A percentile compares a stretch with the other conserved stretches of the same genome.
Evolutionary conservation across 2,113 vertebrate species (phyloP).

Genomic region (Alethe castanea): DNA sequence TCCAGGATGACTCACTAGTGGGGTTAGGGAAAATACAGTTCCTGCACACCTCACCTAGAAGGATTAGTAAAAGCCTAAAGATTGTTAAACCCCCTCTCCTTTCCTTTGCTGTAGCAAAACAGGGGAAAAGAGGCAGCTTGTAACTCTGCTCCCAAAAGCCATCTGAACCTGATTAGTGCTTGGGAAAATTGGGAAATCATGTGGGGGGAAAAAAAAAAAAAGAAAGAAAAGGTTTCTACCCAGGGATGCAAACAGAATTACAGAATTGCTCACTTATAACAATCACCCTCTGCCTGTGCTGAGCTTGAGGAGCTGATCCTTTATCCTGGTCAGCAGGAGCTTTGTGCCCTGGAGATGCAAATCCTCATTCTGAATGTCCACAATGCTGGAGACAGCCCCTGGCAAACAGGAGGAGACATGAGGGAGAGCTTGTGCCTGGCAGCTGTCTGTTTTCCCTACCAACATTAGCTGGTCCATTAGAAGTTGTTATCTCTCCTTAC

Average conservation of each 20-base stretch:
- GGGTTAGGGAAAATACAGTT: background rate
- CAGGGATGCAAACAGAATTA: background rate
- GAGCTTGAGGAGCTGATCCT: background rate
- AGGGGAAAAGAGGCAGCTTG: background rate
- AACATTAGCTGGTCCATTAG: background rate
- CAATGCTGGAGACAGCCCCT: rapidly evolving
- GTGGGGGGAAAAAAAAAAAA: background rate
- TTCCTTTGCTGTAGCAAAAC: background rate
- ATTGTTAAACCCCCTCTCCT: background rate
- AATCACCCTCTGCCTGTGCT: background rate
- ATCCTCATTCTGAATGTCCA: background rate
- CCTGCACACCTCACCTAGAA: background rate
- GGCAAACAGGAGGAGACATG: background rate
- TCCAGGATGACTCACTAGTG: background rate
- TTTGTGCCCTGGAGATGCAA: background rate
- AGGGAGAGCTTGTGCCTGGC: background rate
- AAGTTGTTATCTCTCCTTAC: background rate
- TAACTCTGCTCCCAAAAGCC: background rate
- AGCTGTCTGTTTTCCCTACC: background rate
- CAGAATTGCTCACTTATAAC: background rate
- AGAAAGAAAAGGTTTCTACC: background rate
- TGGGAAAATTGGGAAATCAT: background rate
- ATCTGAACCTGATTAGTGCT: background rate
- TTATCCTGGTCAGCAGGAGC: background rate
- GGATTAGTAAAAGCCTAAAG: background rate